Conservation (phyloP, 2,113 vertebrate species). For the Gnathonemus longibarbis region DNA sequence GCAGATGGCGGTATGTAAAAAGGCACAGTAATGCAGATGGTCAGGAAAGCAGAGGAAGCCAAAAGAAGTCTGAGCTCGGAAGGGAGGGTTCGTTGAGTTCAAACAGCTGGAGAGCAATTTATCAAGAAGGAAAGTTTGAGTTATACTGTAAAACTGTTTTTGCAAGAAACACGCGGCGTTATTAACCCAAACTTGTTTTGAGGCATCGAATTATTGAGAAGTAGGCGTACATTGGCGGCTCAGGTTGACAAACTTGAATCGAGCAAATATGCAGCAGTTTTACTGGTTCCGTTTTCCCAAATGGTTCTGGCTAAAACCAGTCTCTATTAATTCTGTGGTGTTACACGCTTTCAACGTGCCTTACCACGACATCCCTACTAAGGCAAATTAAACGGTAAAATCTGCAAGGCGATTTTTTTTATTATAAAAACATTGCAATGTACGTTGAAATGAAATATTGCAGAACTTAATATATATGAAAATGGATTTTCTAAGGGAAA, state of each 20-base stretch:
- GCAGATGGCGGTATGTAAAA: slow-evolving; percentile 2
- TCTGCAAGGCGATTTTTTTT: not conserved
- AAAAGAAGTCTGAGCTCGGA: not conserved
- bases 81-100: slow-evolving; percentile 28
- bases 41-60: not conserved
- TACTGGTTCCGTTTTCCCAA: not conserved
- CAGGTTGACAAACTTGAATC: not conserved
- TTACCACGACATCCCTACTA: not conserved
- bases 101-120: slow-evolving; percentile 50
- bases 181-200: not conserved
- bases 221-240: not conserved
- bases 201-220: not conserved
- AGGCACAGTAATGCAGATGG: not conserved
- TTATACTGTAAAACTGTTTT: not conserved
- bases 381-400: not conserved
- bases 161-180: not conserved
- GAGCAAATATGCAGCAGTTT: not conserved
- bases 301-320: not conserved
- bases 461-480: not conserved
- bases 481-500: not conserved
- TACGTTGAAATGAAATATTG: not conserved
- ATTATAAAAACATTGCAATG: not conserved
- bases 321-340: not conserved
- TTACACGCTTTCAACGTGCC: not conserved
- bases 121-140: slow-evolving; percentile 22